Evolutionary conservation across 2,888 invertebrate genomes (phyloP).

Genomic region (Cosmorhoe ocellata): DNA sequence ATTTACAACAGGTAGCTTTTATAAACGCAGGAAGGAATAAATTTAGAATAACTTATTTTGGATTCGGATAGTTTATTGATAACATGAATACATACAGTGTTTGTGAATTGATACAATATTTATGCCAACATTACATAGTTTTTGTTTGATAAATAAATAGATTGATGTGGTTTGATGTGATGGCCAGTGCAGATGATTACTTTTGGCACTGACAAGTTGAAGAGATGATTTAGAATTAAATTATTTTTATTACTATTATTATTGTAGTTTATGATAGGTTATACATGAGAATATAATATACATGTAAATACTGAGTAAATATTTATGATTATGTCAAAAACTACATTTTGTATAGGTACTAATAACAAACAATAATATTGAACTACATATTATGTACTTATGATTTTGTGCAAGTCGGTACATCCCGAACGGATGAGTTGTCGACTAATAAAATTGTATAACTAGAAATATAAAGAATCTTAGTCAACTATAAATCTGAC

Average conservation of each 20-base stretch:
- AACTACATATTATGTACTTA: no score
- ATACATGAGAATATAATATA: no score
- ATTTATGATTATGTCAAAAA: no score
- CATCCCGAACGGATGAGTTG: not conserved
- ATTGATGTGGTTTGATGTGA: no score
- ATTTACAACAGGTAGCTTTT: conserved; percentile 25
- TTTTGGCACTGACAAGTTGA: not conserved
- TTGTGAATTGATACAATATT: conserved; percentile 6
- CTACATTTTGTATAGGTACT: no score
- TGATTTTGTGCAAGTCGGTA: not conserved
- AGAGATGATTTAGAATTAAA: not conserved
- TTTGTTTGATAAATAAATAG: no score
- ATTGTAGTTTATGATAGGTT: no score
- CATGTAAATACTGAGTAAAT: no score
- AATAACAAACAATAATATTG: no score
- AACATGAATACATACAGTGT: conserved; percentile 30
- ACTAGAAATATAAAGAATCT: not conserved
- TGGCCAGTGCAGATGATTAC: not conserved
- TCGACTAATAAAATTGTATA: not conserved
- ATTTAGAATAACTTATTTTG: conserved; percentile 37
- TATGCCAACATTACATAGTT: no score
- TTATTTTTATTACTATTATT: no score
- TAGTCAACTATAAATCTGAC: conserved; percentile 25
- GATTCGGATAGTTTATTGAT: conserved; percentile 54
- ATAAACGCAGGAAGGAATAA: conserved; percentile 38